phyloP scores from a whole-genome alignment of 2,113 vertebrate genomes.

The Crotalus tigris region DNA sequence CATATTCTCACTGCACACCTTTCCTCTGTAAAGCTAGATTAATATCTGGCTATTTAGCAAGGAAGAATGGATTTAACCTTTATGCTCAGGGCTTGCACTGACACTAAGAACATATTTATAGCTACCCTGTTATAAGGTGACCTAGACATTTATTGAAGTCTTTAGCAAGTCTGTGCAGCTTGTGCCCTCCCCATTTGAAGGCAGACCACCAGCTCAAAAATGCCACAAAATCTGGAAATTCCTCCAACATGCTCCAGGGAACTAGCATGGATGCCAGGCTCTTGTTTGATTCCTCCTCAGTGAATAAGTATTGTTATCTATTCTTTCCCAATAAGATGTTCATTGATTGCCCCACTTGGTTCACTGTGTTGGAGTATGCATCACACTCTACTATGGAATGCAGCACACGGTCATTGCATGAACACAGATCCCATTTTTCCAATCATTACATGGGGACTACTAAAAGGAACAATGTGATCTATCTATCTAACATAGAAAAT shows the following conservation, averaged over 20 bases:
- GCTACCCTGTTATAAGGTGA: not conserved
- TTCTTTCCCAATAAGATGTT: not conserved
- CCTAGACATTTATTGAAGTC: not conserved
- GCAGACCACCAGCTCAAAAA: not conserved
- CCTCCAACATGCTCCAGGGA: not conserved
- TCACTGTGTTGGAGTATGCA: not conserved
- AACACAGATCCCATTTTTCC: not conserved
- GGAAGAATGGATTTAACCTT: not conserved
- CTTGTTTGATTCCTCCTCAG: not conserved
- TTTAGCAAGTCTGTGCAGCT: not conserved
- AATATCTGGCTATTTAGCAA: not conserved
- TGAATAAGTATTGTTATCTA: not conserved
- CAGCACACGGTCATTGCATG: not conserved
- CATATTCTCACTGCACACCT: slow-evolving; percentile 2
- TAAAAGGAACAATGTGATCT: not conserved
- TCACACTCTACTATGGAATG: not conserved
- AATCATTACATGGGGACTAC: not conserved
- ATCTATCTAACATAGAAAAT: not conserved
- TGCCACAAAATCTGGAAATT: not conserved
- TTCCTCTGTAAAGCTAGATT: not conserved
- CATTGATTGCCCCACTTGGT: not conserved
- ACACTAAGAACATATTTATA: not conserved
- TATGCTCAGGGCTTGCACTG: not conserved
- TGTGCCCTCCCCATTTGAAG: not conserved
- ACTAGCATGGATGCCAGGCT: not conserved